Percentiles rank a stretch among this genome's conserved stretches.
Evolutionary conservation across 2,888 invertebrate genomes (phyloP).

Genomic region (Dichetophora obliterata): DNA sequence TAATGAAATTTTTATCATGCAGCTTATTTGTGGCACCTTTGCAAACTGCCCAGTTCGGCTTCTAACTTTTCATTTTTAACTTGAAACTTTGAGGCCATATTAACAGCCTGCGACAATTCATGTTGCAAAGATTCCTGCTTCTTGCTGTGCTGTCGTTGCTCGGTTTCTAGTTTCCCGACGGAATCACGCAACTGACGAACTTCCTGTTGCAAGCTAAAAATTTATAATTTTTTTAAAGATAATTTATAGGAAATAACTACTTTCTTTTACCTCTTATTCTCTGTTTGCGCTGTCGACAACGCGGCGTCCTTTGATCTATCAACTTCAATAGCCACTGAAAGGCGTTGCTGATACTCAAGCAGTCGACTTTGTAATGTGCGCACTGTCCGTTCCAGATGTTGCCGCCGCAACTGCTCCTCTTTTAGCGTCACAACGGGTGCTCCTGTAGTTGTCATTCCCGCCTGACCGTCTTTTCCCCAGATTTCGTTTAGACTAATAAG

Average conservation of each 20-base stretch:
- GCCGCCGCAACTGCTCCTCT: slow-evolving; percentile 82
- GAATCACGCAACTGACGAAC: slow-evolving; percentile 55
- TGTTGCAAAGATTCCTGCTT: slow-evolving; percentile 76
- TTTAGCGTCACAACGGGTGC: slow-evolving; percentile 72
- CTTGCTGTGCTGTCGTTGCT: slow-evolving; percentile 66
- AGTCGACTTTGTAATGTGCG: slow-evolving; percentile 80
- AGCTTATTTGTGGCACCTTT: slow-evolving; percentile 47
- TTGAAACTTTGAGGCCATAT: slow-evolving; percentile 78
- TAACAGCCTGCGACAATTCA: slow-evolving; percentile 80
- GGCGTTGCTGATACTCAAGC: slow-evolving; percentile 82
- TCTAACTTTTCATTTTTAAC: slow-evolving; percentile 75
- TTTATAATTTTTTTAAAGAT: background rate
- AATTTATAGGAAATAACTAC: background rate
- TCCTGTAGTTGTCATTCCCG: slow-evolving; percentile 50
- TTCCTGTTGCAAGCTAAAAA: slow-evolving; percentile 55
- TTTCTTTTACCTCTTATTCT: slow-evolving; percentile 72
- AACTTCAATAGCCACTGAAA: slow-evolving; percentile 83
- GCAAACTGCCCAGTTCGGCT: slow-evolving; percentile 69
- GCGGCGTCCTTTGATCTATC: slow-evolving; percentile 82
- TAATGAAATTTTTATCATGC: background rate
- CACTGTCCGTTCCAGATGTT: slow-evolving; percentile 82
- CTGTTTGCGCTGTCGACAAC: slow-evolving; percentile 76
- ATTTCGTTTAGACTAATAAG: slow-evolving; percentile 67
- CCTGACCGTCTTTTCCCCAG: slow-evolving; percentile 65
- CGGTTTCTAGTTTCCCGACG: slow-evolving; percentile 61